phyloP scores from a whole-genome alignment of 2,113 vertebrate species.

The Sitta europaea region DNA sequence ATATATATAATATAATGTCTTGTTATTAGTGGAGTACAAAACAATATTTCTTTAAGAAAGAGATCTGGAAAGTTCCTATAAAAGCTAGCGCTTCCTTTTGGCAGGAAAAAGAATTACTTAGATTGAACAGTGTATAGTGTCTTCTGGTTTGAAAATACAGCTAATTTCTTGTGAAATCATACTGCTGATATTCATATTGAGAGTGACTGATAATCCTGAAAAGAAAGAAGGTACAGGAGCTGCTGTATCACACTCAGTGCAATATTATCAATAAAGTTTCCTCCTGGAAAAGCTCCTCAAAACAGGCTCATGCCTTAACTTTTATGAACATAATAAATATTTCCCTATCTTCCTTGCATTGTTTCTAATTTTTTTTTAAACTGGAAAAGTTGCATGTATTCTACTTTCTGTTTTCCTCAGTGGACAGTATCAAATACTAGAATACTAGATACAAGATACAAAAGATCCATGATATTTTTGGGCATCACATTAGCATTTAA shows the following conservation, averaged over 20 bases:
- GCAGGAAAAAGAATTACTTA: background rate
- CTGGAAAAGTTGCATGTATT: background rate
- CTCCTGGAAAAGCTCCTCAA: background rate
- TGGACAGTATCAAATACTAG: background rate
- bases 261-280: background rate
- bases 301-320: background rate
- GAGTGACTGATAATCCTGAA: background rate
- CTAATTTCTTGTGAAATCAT: background rate
- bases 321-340: background rate
- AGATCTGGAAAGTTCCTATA: background rate
- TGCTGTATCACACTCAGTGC: background rate
- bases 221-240: background rate
- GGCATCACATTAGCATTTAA: background rate
- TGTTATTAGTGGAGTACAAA: background rate
- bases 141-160: slow-evolving; percentile 4
- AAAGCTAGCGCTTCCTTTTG: background rate
- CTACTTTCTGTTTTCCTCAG: background rate
- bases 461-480: background rate
- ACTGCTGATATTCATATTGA: background rate
- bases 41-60: background rate
- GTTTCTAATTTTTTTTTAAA: no score
- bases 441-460: background rate
- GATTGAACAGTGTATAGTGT: background rate
- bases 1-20: background rate
- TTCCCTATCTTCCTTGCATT: background rate